phyloP scores from a whole-genome alignment of 2,888 invertebrate genomes.

The Diarsia rubi region DNA sequence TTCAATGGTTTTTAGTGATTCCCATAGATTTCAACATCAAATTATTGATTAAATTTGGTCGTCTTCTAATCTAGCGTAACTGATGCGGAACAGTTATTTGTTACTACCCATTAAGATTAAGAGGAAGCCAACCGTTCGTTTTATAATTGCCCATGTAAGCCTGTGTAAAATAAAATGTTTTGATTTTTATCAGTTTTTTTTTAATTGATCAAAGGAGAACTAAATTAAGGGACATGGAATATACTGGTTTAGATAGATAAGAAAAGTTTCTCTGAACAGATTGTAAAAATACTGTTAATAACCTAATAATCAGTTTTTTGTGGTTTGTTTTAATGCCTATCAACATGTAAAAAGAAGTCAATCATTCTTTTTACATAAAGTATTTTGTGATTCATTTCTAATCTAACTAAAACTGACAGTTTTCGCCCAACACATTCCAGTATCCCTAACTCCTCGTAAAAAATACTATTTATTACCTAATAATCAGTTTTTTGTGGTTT shows the following conservation, averaged over 20 bases:
- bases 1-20: slow-evolving; percentile 46
- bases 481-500: too few relatives aligned
- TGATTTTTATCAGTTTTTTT: too few relatives aligned
- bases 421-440: slow-evolving; percentile 66
- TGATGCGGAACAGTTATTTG: slow-evolving; percentile 15
- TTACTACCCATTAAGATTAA: background rate
- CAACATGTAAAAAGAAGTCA: background rate
- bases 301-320: too few relatives aligned
- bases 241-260: background rate
- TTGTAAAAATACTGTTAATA: background rate
- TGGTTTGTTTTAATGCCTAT: too few relatives aligned
- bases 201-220: background rate
- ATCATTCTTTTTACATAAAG: background rate
- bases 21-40: slow-evolving; percentile 32
- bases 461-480: too few relatives aligned
- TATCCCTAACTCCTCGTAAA: slow-evolving; percentile 66
- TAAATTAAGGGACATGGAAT: background rate
- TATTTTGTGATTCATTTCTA: background rate
- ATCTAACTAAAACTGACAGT: background rate
- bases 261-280: background rate
- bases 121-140: background rate
- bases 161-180: too few relatives aligned
- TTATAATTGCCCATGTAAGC: too few relatives aligned
- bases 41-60: slow-evolving; percentile 28
- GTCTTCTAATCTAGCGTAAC: slow-evolving; percentile 10